Evolutionary conservation across 2,888 invertebrate genomes (phyloP), one percentile per base, ranked within the genome.

Genomic region (Parnassius orleans): DNA sequence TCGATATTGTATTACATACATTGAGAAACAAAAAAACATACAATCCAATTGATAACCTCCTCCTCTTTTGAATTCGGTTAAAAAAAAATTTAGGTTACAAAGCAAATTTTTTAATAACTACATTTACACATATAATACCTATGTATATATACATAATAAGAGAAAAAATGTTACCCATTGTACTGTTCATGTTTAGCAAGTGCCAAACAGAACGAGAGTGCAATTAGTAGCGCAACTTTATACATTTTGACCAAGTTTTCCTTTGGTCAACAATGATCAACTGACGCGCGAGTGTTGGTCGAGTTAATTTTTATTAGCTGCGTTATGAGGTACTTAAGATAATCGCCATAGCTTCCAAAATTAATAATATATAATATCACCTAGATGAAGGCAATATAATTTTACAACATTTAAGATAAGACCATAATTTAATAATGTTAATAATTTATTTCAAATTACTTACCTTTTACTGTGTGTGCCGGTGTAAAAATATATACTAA

Each of bases 181-280:
- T 84, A 84, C 12, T 74, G 64, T 66, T 88, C 87, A 67, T 87
- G 79, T 70, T 86, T 86, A 2, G 80, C 87, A 12, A 71, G 66
- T 41, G 73, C 81, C 2, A 71, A 66, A 65, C 63, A 72, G n/a
- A 76, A 64, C 10, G 67, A 69, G 46, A 77, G 67, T 69, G 71
- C 75, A 52, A 79, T 51, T 10, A 78, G 46, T 10, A 84, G 63
- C 9, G 79, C 46, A 53, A 67, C 53, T 65, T 75, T 69, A 10
- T 59, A 68, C 73, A 72, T 73, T 61, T 62, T 67, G 64, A 55
- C 66, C 64, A 53, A 56, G 48, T 43, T 14, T 55, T 14, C 3
- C 41, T n/a, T 12, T 44, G 42, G 50, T 11, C 50, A 43, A 42
- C 3, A 12, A 43, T 14, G n/a, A 2, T 56, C 24, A 56, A 56